These are phyloP conservation scores for Drosophila dunni DNA, from an alignment of 1,140 invertebrate species.

Conservation along the genomic window DNA sequence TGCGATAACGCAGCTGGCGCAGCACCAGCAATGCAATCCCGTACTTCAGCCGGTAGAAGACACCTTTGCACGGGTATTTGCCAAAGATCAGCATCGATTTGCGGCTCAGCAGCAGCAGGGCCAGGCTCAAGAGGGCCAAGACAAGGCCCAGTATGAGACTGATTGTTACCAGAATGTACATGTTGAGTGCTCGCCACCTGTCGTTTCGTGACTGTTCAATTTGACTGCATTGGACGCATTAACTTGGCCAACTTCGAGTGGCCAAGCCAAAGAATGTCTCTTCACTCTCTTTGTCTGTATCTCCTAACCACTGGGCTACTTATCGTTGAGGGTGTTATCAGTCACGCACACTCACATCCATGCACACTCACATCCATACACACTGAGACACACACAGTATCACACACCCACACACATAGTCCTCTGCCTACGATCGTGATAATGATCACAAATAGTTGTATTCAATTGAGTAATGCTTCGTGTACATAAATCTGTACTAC, in stretches of 20 bases:
- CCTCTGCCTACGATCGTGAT: not conserved
- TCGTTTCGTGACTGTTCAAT: slow-evolving; percentile 45
- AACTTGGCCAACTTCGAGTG: not conserved
- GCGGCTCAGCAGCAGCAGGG: slow-evolving; percentile 54
- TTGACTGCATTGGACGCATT: slow-evolving; percentile 1
- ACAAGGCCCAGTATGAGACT: slow-evolving; percentile 41
- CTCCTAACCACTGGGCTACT: not conserved
- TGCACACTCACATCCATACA: too few relatives aligned
- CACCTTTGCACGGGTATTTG: slow-evolving; percentile 74
- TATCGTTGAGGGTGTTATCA: not conserved
- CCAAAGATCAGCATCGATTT: slow-evolving; percentile 72
- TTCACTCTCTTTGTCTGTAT: not conserved
- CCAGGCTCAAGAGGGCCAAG: slow-evolving; percentile 31
- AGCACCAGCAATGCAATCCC: slow-evolving; percentile 62
- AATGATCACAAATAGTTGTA: not conserved
- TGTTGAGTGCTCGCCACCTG: slow-evolving; percentile 16
- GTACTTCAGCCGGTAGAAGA: slow-evolving; percentile 74
- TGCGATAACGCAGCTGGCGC: slow-evolving; percentile 61
- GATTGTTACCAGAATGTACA: slow-evolving; percentile 42
- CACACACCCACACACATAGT: too few relatives aligned
- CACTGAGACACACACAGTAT: too few relatives aligned
- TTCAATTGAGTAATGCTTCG: slow-evolving; percentile 19
- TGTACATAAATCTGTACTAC: slow-evolving; percentile 14
- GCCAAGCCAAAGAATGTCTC: not conserved
- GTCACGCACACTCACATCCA: not conserved